phyloP scores from a whole-genome alignment of 2,113 vertebrate genomes.

The Pithys albifrons region DNA sequence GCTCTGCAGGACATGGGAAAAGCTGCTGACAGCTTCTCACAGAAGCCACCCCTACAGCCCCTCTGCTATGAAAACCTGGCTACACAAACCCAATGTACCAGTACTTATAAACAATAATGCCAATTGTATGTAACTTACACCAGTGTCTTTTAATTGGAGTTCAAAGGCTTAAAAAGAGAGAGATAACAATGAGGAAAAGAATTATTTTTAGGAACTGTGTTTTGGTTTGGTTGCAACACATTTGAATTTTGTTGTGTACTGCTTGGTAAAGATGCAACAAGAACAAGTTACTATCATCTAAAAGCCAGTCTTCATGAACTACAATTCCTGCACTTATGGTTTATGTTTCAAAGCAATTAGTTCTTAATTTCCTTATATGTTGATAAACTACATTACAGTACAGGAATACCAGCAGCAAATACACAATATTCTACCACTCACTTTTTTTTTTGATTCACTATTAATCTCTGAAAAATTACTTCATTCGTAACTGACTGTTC shows the following conservation, averaged over 20 bases:
- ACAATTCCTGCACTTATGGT: not conserved
- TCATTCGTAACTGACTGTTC: not conserved
- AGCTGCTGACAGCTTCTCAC: not conserved
- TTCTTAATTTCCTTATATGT: not conserved
- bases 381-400: not conserved
- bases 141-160: not conserved
- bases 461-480: not conserved
- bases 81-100: not conserved
- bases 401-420: not conserved
- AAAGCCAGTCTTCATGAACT: not conserved
- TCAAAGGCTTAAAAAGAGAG: not conserved
- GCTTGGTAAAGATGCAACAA: not conserved
- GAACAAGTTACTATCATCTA: not conserved
- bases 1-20: not conserved
- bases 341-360: not conserved
- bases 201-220: not conserved
- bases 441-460: not conserved
- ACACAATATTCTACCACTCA: not conserved
- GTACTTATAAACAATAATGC: not conserved
- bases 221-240: not conserved
- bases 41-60: not conserved
- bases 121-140: not conserved
- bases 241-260: not conserved
- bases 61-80: not conserved
- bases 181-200: not conserved